Evolutionary conservation across 2,888 invertebrate genomes (phyloP), one percentile per base, ranked within the genome.

Genomic region (Eupithecia insigniata): DNA sequence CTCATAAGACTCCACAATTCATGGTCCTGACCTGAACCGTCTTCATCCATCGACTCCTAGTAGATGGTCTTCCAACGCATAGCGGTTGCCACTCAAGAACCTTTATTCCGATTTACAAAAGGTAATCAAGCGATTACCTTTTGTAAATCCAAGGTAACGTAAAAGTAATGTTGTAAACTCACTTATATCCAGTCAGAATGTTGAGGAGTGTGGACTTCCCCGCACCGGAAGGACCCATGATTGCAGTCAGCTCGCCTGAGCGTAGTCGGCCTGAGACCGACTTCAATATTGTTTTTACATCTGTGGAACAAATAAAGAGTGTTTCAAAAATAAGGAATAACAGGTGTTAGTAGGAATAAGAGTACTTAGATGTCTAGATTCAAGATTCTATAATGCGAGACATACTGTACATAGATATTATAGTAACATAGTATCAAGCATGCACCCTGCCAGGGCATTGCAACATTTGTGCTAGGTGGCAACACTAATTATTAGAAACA

Each of bases 191-290:
- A 28, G 99, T 98, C 78, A 99, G 96, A 82, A 99, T 98, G 88
- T 99, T 99, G 87, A 99, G 97, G 26, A 99, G 95, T 0, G 98
- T 98, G 67, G 98, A 98, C 92, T 99, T 99, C 81, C 99, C 98
- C 71, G 98, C 98, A 39, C 99, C 99, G 0, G 98, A 98, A 58
- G 99, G 99, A 18, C 99, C 99, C 99, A 99, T 99, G 85, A 99
- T 99, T 80, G 99, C 99, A 8, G 98, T 98, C 85, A 99, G 95
- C 90, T 99, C 98, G 77, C 98, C 98, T 55, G 98, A 97, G 39
- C 97, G 96, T 76, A 99, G 96, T 81, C 96, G 95, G 64, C 99
- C 99, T 75, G 98, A 98, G 81, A 99, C 98, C 78, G 96, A 96
- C 93, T 98, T 98, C 81, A 99, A 95, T 84, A 99, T 98, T 36